Evolutionary conservation across 2,888 invertebrate species (phyloP), one percentile per base, ranked within the genome.

Genomic region (Formica aserva): DNA sequence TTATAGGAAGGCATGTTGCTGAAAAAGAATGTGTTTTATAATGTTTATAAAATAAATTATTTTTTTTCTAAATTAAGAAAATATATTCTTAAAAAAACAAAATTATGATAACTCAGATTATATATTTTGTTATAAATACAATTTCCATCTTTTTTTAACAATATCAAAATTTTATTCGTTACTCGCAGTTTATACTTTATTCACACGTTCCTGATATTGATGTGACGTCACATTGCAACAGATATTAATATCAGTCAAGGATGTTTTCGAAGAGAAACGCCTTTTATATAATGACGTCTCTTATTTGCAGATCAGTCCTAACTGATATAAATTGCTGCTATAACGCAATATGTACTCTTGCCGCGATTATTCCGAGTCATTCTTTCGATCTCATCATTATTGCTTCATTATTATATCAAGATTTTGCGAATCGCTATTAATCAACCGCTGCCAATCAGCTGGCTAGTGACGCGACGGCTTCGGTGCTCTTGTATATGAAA

Each of bases 1-100:
- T 95, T 95, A 88, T 94, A 95, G 0, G 11, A 22, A 0, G 90
- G 83, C 90, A 90, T 90, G 4, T 83, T 82, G 29, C 88, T 89
- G 48, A n/a, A 84, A 84, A 1, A 32, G 11, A 66, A 45, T 45
- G 4, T 45, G 45, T 45, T 13, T 45, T 45, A 13, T 45, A 45
- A 45, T 45, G 4, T 45, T 45, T 45, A 45, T 45, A 45, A 45
- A 45, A 45, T 45, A 45, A 41, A 41, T 41, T 41, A 41, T 41
- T 41, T 41, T 38, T 38, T 38, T 38, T 38, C 1, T 38, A 3
- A 45, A 45, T 5, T 11, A 11, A 26, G 11, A 35, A 57, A 38
- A 57, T 18, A 72, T 57, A 57, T 6, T 3, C 18, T 13, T 15
- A 18, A n/a, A 3, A 0, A 48, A 48, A 32, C 0, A 26, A 48